Percentiles rank a stretch among this genome's conserved stretches.
phyloP scores from a whole-genome alignment of 2,797 vertebrate species.

The Coluber constrictor region DNA sequence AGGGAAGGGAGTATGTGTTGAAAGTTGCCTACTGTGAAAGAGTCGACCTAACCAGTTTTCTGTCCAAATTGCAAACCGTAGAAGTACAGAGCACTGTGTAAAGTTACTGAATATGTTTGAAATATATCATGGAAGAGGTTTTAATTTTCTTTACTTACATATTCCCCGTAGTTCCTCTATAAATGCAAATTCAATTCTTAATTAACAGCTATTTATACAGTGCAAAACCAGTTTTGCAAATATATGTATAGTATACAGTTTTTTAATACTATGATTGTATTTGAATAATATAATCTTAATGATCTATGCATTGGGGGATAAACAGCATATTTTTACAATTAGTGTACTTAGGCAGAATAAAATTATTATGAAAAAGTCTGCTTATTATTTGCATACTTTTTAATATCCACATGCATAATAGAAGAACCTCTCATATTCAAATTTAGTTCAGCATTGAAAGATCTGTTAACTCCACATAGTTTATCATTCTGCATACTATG shows the following conservation, averaged over 20 bases:
- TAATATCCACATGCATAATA: not conserved
- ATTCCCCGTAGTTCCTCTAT: not conserved
- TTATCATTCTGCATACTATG: not conserved
- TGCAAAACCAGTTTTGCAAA: not conserved
- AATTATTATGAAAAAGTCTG: not conserved
- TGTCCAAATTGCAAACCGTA: not conserved
- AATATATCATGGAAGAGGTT: not conserved
- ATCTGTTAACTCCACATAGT: not conserved
- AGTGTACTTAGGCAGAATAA: not conserved
- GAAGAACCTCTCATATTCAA: not conserved
- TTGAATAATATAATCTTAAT: slow-evolving; percentile 2
- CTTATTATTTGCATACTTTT: not conserved
- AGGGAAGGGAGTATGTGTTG: not conserved
- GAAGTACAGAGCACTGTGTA: not conserved
- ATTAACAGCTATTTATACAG: not conserved
- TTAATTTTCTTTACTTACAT: not conserved
- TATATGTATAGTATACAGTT: not conserved
- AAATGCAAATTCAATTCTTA: not conserved
- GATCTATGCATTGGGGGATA: not conserved
- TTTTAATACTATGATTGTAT: not conserved
- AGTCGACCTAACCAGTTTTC: not conserved
- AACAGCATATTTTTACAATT: not conserved
- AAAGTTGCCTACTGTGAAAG: not conserved
- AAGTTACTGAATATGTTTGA: not conserved
- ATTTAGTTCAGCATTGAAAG: not conserved